Conservation (phyloP, 1,140 invertebrate species). For the Micrasema longulum region DNA sequence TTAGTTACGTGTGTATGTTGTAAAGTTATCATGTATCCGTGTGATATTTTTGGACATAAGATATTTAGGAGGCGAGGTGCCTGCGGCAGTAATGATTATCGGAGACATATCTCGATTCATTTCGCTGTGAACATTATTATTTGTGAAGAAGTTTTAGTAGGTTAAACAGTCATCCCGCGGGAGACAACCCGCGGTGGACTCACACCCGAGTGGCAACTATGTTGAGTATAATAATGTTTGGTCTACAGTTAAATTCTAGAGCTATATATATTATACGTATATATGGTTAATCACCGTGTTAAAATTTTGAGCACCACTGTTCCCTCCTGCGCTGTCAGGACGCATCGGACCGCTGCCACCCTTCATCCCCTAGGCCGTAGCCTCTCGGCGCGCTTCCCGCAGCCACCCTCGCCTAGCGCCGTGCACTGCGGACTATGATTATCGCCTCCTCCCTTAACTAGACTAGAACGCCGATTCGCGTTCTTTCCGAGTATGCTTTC, state of each 20-base stretch:
- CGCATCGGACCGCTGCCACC: no score
- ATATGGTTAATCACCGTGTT: conserved; percentile 50
- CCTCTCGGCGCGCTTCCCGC: background rate
- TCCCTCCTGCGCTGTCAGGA: conserved; percentile 40
- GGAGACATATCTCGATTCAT: conserved; percentile 45
- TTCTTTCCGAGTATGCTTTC: background rate
- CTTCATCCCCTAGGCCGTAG: background rate
- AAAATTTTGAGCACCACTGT: conserved; percentile 50
- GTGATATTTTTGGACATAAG: conserved; percentile 50
- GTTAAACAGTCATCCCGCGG: conserved; percentile 3
- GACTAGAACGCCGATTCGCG: no score
- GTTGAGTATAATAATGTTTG: conserved; percentile 46
- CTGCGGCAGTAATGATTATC: conserved; percentile 28
- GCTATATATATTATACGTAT: conserved; percentile 50
- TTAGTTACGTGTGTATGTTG: conserved; percentile 34
- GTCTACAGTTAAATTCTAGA: conserved; percentile 46
- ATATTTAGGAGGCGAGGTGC: conserved; percentile 33
- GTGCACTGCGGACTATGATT: no score
- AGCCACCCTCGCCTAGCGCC: background rate
- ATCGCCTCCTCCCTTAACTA: no score
- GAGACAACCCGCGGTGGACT: conserved; percentile 25
- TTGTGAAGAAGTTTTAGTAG: conserved; percentile 37
- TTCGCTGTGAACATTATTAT: conserved; percentile 35
- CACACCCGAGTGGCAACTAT: conserved; percentile 15
- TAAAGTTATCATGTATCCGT: conserved; percentile 50